These are phyloP conservation scores for Propsilocerus akamusi DNA, from an alignment of 1,140 invertebrate species.

Conservation along the genomic window DNA sequence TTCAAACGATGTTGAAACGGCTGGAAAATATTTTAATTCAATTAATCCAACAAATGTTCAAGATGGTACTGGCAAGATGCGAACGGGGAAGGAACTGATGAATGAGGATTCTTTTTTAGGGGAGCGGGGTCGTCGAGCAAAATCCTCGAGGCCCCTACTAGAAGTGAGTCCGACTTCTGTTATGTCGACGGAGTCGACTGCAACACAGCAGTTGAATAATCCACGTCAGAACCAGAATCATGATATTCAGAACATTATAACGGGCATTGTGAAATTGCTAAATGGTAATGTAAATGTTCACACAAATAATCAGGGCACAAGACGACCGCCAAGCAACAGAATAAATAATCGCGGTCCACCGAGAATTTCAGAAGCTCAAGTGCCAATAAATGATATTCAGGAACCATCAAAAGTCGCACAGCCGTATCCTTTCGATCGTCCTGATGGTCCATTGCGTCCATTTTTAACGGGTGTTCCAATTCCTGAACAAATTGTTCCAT, in stretches of 20 bases:
- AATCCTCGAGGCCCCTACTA: slow-evolving; percentile 23
- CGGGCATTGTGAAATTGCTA: slow-evolving; percentile 70
- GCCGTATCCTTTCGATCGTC: slow-evolving; percentile 50
- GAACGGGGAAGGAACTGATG: not conserved
- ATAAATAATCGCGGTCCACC: slow-evolving; percentile 82
- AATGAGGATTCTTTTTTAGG: slow-evolving; percentile 21
- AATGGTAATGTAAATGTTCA: slow-evolving; percentile 75
- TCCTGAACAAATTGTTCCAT: slow-evolving; percentile 52
- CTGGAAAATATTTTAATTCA: slow-evolving; percentile 20
- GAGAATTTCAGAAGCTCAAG: slow-evolving; percentile 52
- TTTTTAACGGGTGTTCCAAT: slow-evolving; percentile 47
- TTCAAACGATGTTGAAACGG: slow-evolving; percentile 12
- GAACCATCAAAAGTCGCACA: slow-evolving; percentile 29
- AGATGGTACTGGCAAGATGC: not conserved
- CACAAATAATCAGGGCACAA: slow-evolving; percentile 38
- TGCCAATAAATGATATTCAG: slow-evolving; percentile 39
- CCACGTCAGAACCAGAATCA: slow-evolving; percentile 31
- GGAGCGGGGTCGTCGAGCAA: slow-evolving; percentile 22
- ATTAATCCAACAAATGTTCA: slow-evolving; percentile 17
- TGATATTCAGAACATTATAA: slow-evolving; percentile 80
- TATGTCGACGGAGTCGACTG: slow-evolving; percentile 15
- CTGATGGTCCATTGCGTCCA: slow-evolving; percentile 29
- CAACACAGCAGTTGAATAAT: slow-evolving; percentile 16
- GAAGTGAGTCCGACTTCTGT: slow-evolving; percentile 6
- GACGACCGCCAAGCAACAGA: slow-evolving; percentile 33